phyloP scores from a whole-genome alignment of 2,888 invertebrate species.

The Drosophila austrosaltans region DNA sequence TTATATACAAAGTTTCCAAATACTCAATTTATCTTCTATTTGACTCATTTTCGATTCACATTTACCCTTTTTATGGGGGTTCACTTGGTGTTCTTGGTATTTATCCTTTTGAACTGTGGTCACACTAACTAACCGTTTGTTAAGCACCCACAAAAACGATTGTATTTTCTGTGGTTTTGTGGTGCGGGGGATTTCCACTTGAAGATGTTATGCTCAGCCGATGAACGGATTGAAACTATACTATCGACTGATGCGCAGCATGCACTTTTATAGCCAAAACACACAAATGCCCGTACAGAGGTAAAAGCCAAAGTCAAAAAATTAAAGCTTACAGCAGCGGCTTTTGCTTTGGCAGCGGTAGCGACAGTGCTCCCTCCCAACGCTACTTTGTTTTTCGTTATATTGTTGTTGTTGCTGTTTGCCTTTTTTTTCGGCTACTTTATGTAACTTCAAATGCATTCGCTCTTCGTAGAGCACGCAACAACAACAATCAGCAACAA shows the following conservation, averaged over 20 bases:
- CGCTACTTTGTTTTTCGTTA: conserved; percentile 20
- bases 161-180: conserved; percentile 21
- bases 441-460: conserved; percentile 77
- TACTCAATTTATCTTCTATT: not conserved
- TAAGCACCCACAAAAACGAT: conserved; percentile 51
- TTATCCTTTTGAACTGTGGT: conserved; percentile 20
- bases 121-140: conserved; percentile 72
- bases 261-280: conserved; percentile 80
- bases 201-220: conserved; percentile 68
- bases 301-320: conserved; percentile 33
- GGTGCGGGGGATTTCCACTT: conserved; percentile 37
- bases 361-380: conserved; percentile 10
- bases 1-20: not conserved
- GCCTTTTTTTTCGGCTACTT: conserved; percentile 44
- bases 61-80: not conserved
- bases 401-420: conserved; percentile 7
- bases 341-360: conserved; percentile 18
- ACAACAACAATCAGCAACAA: conserved; percentile 17
- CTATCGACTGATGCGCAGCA: conserved; percentile 69
- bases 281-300: conserved; percentile 37
- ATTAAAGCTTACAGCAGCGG: conserved; percentile 54
- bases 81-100: not conserved
- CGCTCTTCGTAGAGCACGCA: conserved; percentile 49
- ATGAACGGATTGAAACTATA: conserved; percentile 81
- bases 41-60: not conserved